Percentiles rank a stretch among this genome's conserved stretches.
Evolutionary conservation across 2,797 vertebrate genomes (phyloP).

Genomic region (Parauchenoglanis ngamensis): DNA sequence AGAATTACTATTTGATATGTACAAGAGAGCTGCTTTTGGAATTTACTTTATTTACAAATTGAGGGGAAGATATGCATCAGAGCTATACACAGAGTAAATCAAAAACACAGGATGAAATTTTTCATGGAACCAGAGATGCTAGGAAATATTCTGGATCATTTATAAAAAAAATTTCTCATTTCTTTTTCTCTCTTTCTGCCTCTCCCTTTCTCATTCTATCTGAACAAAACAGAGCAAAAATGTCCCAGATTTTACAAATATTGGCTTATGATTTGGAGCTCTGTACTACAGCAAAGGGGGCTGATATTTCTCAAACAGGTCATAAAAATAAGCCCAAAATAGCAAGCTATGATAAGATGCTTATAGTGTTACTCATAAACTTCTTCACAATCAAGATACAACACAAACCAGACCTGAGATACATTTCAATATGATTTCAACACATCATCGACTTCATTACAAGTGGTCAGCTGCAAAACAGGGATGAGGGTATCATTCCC

Average conservation of each 20-base stretch:
- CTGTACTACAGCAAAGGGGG: slow-evolving; percentile 22
- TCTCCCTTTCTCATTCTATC: slow-evolving; percentile 22
- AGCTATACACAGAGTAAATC: slow-evolving; percentile 17
- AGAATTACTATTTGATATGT: not conserved
- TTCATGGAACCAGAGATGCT: slow-evolving; percentile 2
- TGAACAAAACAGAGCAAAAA: slow-evolving; percentile 25
- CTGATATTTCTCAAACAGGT: slow-evolving; percentile 41
- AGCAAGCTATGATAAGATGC: slow-evolving; percentile 34
- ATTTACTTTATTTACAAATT: slow-evolving; percentile 3
- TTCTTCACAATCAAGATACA: slow-evolving; percentile 3
- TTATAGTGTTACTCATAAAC: slow-evolving; percentile 23
- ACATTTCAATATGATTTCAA: slow-evolving; percentile 14
- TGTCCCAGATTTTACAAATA: slow-evolving; percentile 45
- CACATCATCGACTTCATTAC: not conserved
- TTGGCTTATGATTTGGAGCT: slow-evolving; percentile 42
- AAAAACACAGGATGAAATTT: slow-evolving; percentile 29
- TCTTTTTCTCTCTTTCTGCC: slow-evolving; percentile 30
- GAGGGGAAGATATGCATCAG: slow-evolving; percentile 16
- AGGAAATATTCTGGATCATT: slow-evolving; percentile 23
- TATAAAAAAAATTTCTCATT: slow-evolving; percentile 28
- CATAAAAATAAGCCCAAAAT: slow-evolving; percentile 50
- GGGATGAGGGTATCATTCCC: not conserved
- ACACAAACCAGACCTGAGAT: not conserved
- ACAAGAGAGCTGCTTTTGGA: not conserved
- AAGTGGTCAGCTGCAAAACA: not conserved